Evolutionary conservation across 1,140 invertebrate species (phyloP).

Genomic region (Patella vulgata): DNA sequence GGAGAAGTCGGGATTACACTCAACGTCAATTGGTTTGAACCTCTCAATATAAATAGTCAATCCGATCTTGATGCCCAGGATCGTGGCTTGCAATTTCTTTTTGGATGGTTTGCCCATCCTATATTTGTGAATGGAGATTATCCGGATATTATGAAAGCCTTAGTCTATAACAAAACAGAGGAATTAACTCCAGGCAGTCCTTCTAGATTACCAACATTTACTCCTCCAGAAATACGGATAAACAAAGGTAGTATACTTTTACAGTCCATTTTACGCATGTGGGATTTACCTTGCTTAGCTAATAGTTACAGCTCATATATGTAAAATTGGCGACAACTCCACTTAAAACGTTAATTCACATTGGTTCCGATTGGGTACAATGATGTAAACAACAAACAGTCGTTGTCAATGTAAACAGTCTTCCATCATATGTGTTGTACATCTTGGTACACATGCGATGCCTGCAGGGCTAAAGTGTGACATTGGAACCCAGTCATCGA

Average conservation of each 20-base stretch:
- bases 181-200: constrained; percentile 21
- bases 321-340: too few species aligned
- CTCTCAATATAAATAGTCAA: constrained; percentile 30
- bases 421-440: too few species aligned
- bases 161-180: constrained; percentile 44
- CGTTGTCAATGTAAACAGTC: too few species aligned
- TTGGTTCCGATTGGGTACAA: too few species aligned
- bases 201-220: constrained; percentile 51
- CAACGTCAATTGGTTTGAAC: constrained; percentile 36
- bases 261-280: too few species aligned
- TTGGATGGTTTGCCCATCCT: constrained; percentile 64
- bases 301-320: too few species aligned
- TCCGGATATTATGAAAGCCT: constrained; percentile 59
- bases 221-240: constrained; percentile 26
- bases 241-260: constrained; percentile 47
- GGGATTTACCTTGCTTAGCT: too few species aligned
- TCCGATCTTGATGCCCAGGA: constrained; percentile 47
- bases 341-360: too few species aligned
- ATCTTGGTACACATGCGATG: too few species aligned
- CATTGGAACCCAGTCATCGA: too few species aligned
- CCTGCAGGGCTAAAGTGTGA: too few species aligned
- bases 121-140: constrained; percentile 63
- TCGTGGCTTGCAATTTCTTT: constrained; percentile 48
- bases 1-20: constrained; percentile 49
- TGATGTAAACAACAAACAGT: too few species aligned